Percentiles rank a stretch among this genome's conserved stretches.
These are phyloP conservation scores for Synanthedon vespiformis DNA, from an alignment of 2,888 invertebrate species.

Conservation along the genomic window DNA sequence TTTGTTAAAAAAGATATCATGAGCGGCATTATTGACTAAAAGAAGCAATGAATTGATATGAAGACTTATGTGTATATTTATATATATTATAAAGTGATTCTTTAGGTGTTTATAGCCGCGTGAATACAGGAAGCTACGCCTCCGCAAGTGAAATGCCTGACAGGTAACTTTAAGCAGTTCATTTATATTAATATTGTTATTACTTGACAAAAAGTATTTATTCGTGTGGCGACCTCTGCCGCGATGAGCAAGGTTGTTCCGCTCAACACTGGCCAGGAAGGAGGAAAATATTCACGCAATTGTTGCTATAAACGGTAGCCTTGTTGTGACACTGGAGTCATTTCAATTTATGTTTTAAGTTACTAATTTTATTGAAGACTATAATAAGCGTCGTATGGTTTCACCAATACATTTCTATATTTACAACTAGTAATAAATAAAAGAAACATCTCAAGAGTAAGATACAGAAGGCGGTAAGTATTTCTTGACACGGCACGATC, in stretches of 20 bases:
- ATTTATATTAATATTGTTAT: background rate
- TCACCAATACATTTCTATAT: no score
- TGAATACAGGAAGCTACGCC: background rate
- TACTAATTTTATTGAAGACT: no score
- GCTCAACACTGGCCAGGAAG: constrained; percentile 45
- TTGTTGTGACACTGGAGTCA: constrained; percentile 39
- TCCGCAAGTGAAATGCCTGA: background rate
- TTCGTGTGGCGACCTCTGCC: constrained; percentile 40
- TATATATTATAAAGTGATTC: no score
- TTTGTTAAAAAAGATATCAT: no score
- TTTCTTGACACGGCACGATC: no score
- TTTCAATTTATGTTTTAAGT: background rate
- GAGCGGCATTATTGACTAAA: no score
- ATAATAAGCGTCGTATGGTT: background rate
- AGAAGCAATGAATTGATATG: no score
- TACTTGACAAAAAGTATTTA: constrained; percentile 14
- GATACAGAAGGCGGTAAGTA: no score
- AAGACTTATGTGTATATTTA: no score
- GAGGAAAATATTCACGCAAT: constrained; percentile 42
- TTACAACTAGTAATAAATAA: no score
- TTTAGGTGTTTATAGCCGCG: background rate
- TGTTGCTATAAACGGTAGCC: constrained; percentile 38
- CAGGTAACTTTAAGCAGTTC: background rate
- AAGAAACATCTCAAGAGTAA: no score
- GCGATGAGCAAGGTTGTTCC: constrained; percentile 54